Conservation (phyloP, 1,140 invertebrate genomes). For the Schlechtendalia chinensis region DNA sequence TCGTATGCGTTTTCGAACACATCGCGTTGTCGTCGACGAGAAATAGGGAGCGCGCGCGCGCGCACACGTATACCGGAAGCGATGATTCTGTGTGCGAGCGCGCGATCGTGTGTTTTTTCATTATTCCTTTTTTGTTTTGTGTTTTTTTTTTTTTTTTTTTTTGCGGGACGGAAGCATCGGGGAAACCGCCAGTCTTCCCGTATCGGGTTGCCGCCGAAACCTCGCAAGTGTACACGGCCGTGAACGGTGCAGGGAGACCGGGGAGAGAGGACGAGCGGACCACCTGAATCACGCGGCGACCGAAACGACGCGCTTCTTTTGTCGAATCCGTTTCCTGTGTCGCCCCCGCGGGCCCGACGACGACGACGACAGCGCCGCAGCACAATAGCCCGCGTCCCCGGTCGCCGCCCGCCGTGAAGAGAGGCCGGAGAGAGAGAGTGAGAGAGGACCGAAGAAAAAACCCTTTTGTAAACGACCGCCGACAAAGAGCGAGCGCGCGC, state of each 20-base stretch:
- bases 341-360: conserved; percentile 28
- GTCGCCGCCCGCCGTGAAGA: conserved; percentile 8
- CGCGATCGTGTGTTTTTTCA: conserved; percentile 36
- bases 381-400: conserved; percentile 20
- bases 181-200: conserved; percentile 45
- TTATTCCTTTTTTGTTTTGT: background rate
- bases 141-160: conserved; percentile 4
- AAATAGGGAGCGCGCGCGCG: background rate
- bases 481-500: background rate
- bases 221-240: conserved; percentile 29
- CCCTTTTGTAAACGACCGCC: conserved; percentile 35
- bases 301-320: conserved; percentile 45
- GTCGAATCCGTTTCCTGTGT: conserved; percentile 44
- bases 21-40: background rate
- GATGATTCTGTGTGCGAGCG: conserved; percentile 29
- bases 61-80: background rate
- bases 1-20: conserved; percentile 11
- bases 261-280: background rate
- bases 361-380: background rate
- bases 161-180: conserved; percentile 38
- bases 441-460: too few species aligned
- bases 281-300: conserved; percentile 46
- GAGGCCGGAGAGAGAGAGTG: too few species aligned
- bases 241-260: background rate
- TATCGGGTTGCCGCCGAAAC: conserved; percentile 46